Evolutionary conservation across 2,888 invertebrate genomes (phyloP), one percentile per base, ranked within the genome.

Genomic region (Latheticus oryzae): DNA sequence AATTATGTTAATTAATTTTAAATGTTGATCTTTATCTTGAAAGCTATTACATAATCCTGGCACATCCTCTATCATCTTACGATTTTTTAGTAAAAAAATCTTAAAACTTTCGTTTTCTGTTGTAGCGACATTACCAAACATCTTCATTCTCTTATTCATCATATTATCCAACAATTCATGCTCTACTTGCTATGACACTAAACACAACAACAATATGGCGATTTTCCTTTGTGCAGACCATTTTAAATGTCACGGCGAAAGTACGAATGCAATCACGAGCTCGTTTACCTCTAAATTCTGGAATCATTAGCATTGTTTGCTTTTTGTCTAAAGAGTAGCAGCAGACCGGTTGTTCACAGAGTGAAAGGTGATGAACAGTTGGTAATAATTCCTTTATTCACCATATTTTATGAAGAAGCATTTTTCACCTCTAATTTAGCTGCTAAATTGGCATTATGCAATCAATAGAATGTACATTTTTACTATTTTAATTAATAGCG

Each of bases 241-340:
- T 13, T 5, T 24, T 45, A 45, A 38, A 45, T 45, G 45, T 45
- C 45, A 45, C 19, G 45, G 45, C 45, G 45, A 45, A 45, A 45
- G 45, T 45, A 28, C 12, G 28, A 17, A 19, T 28, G 28, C 28
- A 28, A 28, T 28, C 11, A 5, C 8, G 28, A 5, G 28, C 28
- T 28, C 28, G 28, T 28, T 28, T 28, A 28, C 28, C 28, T 28
- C 28, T 12, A 28, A 28, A 8, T 24, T 24, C 24, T 24, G 24
- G 28, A n/a, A 5, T n/a, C n/a, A n/a, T n/a, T 11, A 16, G 12
- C 7, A 19, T 38, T 38, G 12, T 21, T 28, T 12, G 8, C 9
- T n/a, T n/a, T n/a, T 28, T n/a, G 28, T 28, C 9, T 2, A 28
- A 9, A 1, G 28, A n/a, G n/a, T n/a, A n/a, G n/a, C n/a, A n/a